Percentiles rank a stretch among this genome's conserved stretches.
Conservation (phyloP, 1,140 invertebrate species). For the Heterodera carotae region DNA sequence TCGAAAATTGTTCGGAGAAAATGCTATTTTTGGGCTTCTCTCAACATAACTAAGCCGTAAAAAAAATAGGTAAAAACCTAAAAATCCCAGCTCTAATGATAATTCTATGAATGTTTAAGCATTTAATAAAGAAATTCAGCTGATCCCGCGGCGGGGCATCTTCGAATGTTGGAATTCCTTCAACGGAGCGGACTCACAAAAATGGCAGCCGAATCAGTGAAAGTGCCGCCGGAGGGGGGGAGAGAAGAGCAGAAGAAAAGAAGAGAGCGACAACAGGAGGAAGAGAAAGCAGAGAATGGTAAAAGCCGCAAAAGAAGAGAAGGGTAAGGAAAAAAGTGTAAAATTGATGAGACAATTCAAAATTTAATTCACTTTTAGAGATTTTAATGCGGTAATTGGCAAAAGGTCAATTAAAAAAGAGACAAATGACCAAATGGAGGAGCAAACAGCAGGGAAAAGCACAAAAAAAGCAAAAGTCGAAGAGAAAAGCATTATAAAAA, state of each 20-base stretch:
- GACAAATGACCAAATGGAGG: no score
- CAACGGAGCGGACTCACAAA: constrained; percentile 24
- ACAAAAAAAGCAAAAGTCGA: constrained; percentile 6
- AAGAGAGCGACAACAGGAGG: neutral
- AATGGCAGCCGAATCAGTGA: constrained; percentile 1
- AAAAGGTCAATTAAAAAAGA: neutral
- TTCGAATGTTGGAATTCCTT: constrained; percentile 41
- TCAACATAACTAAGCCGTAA: no score
- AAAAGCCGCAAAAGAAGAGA: neutral
- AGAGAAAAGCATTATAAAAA: neutral
- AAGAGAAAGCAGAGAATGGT: neutral
- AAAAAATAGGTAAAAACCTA: no score
- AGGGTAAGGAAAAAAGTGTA: neutral
- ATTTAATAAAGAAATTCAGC: constrained; percentile 21
- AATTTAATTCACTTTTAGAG: neutral
- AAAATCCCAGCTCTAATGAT: no score
- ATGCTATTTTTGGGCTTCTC: no score
- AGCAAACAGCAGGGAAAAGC: neutral
- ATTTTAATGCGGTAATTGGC: neutral
- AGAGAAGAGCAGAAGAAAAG: neutral
- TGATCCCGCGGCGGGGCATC: constrained; percentile 10
- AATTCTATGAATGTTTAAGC: no score
- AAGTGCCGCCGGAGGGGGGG: neutral
- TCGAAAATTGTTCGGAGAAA: no score
- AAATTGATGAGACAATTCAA: neutral